phyloP scores from a whole-genome alignment of 2,113 vertebrate species.

The Carassius auratus region DNA sequence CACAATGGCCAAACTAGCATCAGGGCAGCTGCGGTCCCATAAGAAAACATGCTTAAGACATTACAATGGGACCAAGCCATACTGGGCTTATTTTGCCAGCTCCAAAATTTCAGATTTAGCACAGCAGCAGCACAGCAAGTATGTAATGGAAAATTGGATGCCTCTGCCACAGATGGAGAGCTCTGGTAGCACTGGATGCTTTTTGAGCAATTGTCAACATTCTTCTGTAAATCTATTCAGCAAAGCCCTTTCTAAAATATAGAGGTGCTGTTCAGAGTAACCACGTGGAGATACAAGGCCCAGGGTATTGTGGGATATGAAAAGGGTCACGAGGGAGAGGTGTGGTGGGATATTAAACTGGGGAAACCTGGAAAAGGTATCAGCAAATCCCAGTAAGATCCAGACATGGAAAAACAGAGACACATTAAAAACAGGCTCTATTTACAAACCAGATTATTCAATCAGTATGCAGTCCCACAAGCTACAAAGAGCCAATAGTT shows the following conservation, averaged over 20 bases:
- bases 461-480: constrained; percentile 61
- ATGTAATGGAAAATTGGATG: constrained; percentile 54
- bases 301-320: constrained; percentile 21
- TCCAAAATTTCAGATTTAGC: constrained; percentile 51
- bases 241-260: constrained; percentile 30
- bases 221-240: constrained; percentile 49
- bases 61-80: constrained; percentile 35
- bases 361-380: constrained; percentile 55
- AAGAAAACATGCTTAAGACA: constrained; percentile 50
- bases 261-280: constrained; percentile 24
- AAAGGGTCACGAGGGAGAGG: constrained; percentile 32
- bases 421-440: constrained; percentile 56
- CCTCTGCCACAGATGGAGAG: neutral
- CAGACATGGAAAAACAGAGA: constrained; percentile 53
- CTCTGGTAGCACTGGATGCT: constrained; percentile 40
- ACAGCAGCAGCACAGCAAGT: constrained; percentile 19
- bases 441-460: constrained; percentile 66
- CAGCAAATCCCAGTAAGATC: constrained; percentile 48
- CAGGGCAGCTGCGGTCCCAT: constrained; percentile 21
- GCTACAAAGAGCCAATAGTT: constrained; percentile 48
- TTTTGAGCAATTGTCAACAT: constrained; percentile 29
- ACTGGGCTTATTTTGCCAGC: constrained; percentile 27
- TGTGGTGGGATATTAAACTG: constrained; percentile 48
- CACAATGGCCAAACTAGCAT: constrained; percentile 37
- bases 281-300: constrained; percentile 35